Conservation (phyloP, 2,888 invertebrate species). For the Hanleya hanleyi region DNA sequence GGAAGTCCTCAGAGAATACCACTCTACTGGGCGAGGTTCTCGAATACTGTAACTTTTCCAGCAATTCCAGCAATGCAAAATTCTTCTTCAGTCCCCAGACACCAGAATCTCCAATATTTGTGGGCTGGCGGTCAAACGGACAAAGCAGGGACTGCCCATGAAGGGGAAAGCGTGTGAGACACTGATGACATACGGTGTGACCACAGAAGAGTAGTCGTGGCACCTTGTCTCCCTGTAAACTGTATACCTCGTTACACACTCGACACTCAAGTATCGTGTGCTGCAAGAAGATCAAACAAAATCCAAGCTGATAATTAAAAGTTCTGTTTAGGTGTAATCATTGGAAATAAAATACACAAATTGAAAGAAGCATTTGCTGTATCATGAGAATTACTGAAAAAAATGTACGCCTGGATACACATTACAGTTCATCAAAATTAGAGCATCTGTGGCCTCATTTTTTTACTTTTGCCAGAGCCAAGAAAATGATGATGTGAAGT, state of each 20-base stretch:
- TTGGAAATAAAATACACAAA: no score
- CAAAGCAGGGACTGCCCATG: constrained; percentile 74
- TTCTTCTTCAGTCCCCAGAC: constrained; percentile 77
- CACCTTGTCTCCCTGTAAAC: constrained; percentile 77
- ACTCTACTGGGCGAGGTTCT: constrained; percentile 39
- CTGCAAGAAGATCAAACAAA: no score
- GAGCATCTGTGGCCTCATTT: no score
- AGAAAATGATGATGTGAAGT: no score
- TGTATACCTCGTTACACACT: constrained; percentile 77
- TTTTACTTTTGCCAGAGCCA: no score
- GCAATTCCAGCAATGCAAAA: constrained; percentile 77
- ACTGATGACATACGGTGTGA: constrained; percentile 78
- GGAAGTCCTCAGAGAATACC: constrained; percentile 48
- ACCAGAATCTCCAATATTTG: constrained; percentile 75
- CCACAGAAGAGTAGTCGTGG: constrained; percentile 74
- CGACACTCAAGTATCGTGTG: constrained; percentile 75
- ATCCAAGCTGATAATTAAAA: no score
- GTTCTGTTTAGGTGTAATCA: no score
- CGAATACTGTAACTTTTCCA: constrained; percentile 75
- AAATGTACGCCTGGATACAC: no score
- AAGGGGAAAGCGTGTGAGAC: constrained; percentile 75
- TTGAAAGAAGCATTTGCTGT: no score
- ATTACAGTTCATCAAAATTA: no score
- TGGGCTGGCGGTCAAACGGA: constrained; percentile 78
- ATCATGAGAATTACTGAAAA: no score